Base-by-base conservation (phyloP, 2,888 invertebrate species). In the Melikaiella ostensackeni region DNA sequence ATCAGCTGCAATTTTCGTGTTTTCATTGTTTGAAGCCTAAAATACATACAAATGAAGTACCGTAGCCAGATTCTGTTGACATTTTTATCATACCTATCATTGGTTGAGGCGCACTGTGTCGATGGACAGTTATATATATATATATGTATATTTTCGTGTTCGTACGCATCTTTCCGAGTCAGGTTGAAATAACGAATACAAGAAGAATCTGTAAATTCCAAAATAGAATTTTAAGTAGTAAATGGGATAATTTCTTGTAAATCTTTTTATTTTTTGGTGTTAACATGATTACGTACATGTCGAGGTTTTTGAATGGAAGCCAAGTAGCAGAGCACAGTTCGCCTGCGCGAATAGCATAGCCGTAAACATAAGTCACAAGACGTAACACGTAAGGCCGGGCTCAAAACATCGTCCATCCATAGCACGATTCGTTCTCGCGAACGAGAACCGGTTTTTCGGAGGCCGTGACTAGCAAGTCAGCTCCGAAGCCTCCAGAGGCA, bases 391-490 rank as follows among this genome's bases (percentile, higher is more conserved):
- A 50, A 50, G n/a, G 50, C 55, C 55, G 55, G n/a, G 21, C 21
- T 55, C 21, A 21, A 55, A 74, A 16, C 42, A 16, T 42, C 16
- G 42, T 42, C 42, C 66, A 50, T 77, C 75, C 74, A 77, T 75
- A 79, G 75, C 81, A 75, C 78, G 78, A 81, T 77, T 81, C 80
- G 81, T 75, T 79, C 80, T 82, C 80, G 79, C 79, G 21, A 55
- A 76, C 78, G 76, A 80, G 81, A 82, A 81, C 82, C 82, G 81
- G 82, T 82, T 82, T 82, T 81, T 82, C 82, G 78, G 82, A 80
- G 82, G 79, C 81, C 74, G 70, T 24, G 42, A 42, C 76, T 81
- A 77, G 74, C 80, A 75, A 77, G 78, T 78, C 55, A 55, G 21
- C 55, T 55, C 21, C 55, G 55, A 55, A 21, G 55, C 55, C 55